phyloP scores from a whole-genome alignment of 2,797 vertebrate genomes.

The Enteromius argenteus region DNA sequence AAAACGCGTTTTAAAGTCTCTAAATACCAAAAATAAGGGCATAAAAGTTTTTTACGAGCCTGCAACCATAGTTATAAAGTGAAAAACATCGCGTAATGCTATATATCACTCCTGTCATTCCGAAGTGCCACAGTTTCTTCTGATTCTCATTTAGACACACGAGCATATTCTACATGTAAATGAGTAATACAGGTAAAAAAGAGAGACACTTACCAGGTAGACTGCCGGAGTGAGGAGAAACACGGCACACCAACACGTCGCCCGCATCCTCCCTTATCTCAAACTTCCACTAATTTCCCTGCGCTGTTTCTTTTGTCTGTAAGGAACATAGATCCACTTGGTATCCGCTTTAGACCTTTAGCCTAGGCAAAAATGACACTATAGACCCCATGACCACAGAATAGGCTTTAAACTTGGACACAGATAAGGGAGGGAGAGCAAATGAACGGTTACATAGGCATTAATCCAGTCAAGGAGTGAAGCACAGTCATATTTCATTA shows the following conservation, averaged over 20 bases:
- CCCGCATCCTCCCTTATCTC: conserved; percentile 91
- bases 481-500: conserved; percentile 75
- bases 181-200: neutral
- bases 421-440: conserved; percentile 63
- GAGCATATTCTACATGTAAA: neutral
- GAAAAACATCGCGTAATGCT: neutral
- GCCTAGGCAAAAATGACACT: conserved; percentile 84
- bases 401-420: conserved; percentile 78
- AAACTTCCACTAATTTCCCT: conserved; percentile 90
- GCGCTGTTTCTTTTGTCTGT: conserved; percentile 81
- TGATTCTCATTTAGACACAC: neutral
- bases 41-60: neutral
- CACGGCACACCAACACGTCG: conserved; percentile 90
- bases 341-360: conserved; percentile 87
- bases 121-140: neutral
- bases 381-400: conserved; percentile 87
- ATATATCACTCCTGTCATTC: neutral
- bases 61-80: neutral
- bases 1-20: neutral
- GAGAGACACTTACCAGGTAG: conserved; percentile 88
- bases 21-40: neutral
- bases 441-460: conserved; percentile 73
- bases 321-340: conserved; percentile 95
- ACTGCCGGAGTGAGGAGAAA: conserved; percentile 89
- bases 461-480: conserved; percentile 81